These are phyloP conservation scores for Lacanobia oleracea DNA, from an alignment of 2,888 invertebrate species.

Conservation along the genomic window DNA sequence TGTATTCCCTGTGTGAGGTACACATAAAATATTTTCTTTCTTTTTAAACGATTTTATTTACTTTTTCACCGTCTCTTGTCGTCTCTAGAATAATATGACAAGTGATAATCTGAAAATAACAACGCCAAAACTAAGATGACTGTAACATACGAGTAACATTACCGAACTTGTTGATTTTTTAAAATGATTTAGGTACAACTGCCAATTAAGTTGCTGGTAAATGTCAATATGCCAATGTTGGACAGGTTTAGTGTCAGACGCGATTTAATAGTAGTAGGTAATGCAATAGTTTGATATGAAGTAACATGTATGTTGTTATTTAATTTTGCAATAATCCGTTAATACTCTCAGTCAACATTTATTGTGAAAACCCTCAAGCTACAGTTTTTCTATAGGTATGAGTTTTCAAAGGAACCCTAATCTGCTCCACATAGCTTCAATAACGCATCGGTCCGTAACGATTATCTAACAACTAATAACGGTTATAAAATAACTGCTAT, in stretches of 20 bases:
- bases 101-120: too few species aligned
- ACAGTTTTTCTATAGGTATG: background rate
- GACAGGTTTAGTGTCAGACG: background rate
- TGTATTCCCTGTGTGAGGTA: too few species aligned
- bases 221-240: too few species aligned
- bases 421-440: constrained; percentile 49
- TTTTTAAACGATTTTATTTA: too few species aligned
- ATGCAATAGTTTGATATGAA: constrained; percentile 21
- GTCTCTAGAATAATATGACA: too few species aligned
- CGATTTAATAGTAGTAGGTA: background rate
- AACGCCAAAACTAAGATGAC: too few species aligned
- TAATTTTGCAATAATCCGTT: constrained; percentile 10
- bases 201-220: too few species aligned
- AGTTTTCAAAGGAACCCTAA: constrained; percentile 36
- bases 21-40: too few species aligned
- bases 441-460: constrained; percentile 60
- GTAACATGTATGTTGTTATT: constrained; percentile 14
- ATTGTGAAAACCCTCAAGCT: background rate
- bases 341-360: background rate
- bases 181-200: too few species aligned
- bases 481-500: constrained; percentile 56
- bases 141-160: too few species aligned
- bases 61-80: too few species aligned
- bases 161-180: too few species aligned
- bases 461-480: constrained; percentile 63